These are phyloP conservation scores for Oryzias curvinotus DNA, from an alignment of 2,113 vertebrate species.

Conservation along the genomic window DNA sequence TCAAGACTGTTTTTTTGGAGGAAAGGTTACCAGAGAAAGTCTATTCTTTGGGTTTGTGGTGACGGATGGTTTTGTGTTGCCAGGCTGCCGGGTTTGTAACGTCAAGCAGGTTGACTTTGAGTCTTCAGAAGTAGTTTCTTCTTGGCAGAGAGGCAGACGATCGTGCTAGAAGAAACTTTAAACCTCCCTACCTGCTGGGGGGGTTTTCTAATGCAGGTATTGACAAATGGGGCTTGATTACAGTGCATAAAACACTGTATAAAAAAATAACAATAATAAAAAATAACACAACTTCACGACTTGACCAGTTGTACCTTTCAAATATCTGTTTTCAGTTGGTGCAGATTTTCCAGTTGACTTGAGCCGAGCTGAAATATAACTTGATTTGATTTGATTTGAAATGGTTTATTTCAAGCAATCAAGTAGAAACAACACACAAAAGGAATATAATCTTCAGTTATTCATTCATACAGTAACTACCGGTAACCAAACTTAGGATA, in stretches of 20 bases:
- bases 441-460: too few relatives aligned
- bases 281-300: neutral
- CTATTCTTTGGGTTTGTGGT: constrained; percentile 13
- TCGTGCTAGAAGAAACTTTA: constrained; percentile 10
- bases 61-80: constrained; percentile 53
- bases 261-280: too few relatives aligned
- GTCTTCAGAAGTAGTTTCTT: constrained; percentile 17
- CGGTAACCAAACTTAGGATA: too few relatives aligned
- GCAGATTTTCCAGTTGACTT: too few relatives aligned
- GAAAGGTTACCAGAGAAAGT: constrained; percentile 5
- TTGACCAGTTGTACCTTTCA: too few relatives aligned
- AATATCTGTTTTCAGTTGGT: too few relatives aligned
- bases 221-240: neutral
- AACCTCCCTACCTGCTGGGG: neutral
- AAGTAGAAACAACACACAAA: too few relatives aligned
- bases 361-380: too few relatives aligned
- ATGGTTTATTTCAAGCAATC: too few relatives aligned
- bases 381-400: too few relatives aligned
- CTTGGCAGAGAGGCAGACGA: constrained; percentile 17
- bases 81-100: constrained; percentile 19
- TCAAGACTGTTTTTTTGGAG: constrained; percentile 4
- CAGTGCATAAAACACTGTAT: neutral
- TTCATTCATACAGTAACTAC: too few relatives aligned
- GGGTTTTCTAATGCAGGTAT: neutral
- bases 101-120: constrained; percentile 19